Percentiles rank a stretch among this genome's conserved stretches.
These are phyloP conservation scores for Tetrao urogallus DNA, from an alignment of 2,113 vertebrate genomes.

Conservation along the genomic window DNA sequence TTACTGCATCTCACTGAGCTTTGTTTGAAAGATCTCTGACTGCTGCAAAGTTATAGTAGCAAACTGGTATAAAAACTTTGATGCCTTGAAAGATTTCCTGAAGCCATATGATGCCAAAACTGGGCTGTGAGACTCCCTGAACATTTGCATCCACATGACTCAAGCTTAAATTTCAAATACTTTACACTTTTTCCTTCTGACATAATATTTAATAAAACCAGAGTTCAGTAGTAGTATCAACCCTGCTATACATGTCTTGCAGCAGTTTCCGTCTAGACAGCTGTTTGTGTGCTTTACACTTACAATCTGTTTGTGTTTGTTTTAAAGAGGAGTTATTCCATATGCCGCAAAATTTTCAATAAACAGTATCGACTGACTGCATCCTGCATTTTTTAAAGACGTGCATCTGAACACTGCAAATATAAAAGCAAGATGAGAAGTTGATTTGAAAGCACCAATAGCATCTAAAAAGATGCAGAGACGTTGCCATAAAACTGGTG, in stretches of 20 bases:
- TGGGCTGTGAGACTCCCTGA: slow-evolving; percentile 31
- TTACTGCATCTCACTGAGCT: slow-evolving; percentile 37
- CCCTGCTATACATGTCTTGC: background rate
- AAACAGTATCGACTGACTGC: background rate
- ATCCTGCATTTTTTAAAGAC: background rate
- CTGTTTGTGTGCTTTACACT: slow-evolving; percentile 19
- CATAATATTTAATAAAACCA: slow-evolving; percentile 59
- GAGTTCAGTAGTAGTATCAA: slow-evolving; percentile 10
- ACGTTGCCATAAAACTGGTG: background rate
- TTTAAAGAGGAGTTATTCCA: background rate
- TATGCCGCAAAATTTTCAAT: background rate
- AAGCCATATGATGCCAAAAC: slow-evolving; percentile 30
- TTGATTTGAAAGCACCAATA: background rate
- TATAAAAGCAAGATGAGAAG: background rate
- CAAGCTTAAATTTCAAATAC: slow-evolving; percentile 58
- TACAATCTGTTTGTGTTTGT: background rate
- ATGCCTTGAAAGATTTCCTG: slow-evolving; percentile 36
- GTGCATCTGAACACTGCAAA: background rate
- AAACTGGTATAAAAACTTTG: slow-evolving; percentile 31
- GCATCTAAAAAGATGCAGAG: background rate
- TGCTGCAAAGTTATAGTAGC: slow-evolving; percentile 54
- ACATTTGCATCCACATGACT: slow-evolving; percentile 49
- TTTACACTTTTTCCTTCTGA: slow-evolving; percentile 66
- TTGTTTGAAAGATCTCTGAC: slow-evolving; percentile 64
- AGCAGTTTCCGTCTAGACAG: slow-evolving; percentile 26